Base-by-base conservation (phyloP, 1,140 invertebrate genomes). In the Drosophila ercepeae region DNA sequence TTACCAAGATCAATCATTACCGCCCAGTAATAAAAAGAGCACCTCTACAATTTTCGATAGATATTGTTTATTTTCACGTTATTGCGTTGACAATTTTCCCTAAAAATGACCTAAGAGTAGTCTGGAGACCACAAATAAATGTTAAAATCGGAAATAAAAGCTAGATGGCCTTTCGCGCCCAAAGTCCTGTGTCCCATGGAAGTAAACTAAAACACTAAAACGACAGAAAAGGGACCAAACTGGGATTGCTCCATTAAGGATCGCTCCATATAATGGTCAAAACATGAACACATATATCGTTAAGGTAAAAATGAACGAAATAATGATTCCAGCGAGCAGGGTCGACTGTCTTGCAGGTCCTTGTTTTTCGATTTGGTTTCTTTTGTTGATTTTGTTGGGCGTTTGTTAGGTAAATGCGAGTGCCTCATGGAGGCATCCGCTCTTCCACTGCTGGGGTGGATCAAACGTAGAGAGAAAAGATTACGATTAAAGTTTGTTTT, bases 401-500 rank as follows among this genome's bases (percentile, higher is more conserved):
- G 27, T 18, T 42, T 41, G 19, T 36, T 44, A 16, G 29, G 23
- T 67, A 68, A 68, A 68, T 68, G 64, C 64, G 48, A 39, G 25
- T 36, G 67, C 61, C 64, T 68, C 64, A 68, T 49, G 44, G 64
- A 67, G 64, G 60, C 21, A 44, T 44, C 41, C 25, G 44, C 54
- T 36, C 42, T 39, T 18, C 41, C 36, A n/a, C 27, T 18, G 57
- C 14, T 59, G 49, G 32, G 8, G 14, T 27, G 3, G 34, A 16
- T 60, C 45, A 14, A 13, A 50, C 34, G 36, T 14, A 49, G 45
- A 46, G 27, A 42, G 19, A 50, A 36, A 7, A 29, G 29, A 55
- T 63, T 73, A 74, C 39, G 18, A 48, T 64, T 61, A 61, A 19
- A 16, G 27, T 57, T 57, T 48, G 53, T 74, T 74, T 74, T 74